These are phyloP conservation scores for Champsocephalus esox DNA, from an alignment of 2,797 vertebrate genomes.

Conservation along the genomic window DNA sequence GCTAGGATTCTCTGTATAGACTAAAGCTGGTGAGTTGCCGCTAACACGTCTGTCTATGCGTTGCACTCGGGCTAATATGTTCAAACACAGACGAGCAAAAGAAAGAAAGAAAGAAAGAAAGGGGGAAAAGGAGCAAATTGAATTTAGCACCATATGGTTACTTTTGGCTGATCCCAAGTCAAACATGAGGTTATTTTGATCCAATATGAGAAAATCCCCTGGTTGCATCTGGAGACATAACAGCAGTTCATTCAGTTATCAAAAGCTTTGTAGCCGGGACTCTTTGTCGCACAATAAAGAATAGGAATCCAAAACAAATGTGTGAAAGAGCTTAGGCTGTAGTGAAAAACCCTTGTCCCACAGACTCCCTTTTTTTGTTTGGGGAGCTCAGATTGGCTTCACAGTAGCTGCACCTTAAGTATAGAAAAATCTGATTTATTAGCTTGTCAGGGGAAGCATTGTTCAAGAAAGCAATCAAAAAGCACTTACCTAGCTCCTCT, in stretches of 20 bases:
- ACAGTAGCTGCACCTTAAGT: conserved; percentile 87
- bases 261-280: conserved; percentile 73
- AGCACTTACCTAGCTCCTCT: conserved; percentile 99
- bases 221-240: conserved; percentile 77
- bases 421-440: conserved; percentile 98
- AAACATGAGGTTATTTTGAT: conserved; percentile 77
- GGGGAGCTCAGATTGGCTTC: conserved; percentile 86
- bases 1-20: conserved; percentile 49
- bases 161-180: conserved; percentile 68
- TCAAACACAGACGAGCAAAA: conserved; percentile 46
- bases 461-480: conserved; percentile 99
- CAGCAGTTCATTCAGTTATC: conserved; percentile 81
- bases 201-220: conserved; percentile 71
- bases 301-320: conserved; percentile 81
- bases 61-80: conserved; percentile 59
- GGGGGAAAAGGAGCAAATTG: conserved; percentile 54
- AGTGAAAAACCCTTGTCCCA: conserved; percentile 85
- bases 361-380: conserved; percentile 74
- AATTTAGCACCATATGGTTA: conserved; percentile 74
- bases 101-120: conserved; percentile 4
- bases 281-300: conserved; percentile 85
- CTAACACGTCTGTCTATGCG: conserved; percentile 31
- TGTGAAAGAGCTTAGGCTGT: conserved; percentile 82
- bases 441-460: conserved; percentile 99
- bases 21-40: conserved; percentile 49